Base-by-base conservation (phyloP, 2,113 vertebrate genomes). In the Thomomys bottae region DNA sequence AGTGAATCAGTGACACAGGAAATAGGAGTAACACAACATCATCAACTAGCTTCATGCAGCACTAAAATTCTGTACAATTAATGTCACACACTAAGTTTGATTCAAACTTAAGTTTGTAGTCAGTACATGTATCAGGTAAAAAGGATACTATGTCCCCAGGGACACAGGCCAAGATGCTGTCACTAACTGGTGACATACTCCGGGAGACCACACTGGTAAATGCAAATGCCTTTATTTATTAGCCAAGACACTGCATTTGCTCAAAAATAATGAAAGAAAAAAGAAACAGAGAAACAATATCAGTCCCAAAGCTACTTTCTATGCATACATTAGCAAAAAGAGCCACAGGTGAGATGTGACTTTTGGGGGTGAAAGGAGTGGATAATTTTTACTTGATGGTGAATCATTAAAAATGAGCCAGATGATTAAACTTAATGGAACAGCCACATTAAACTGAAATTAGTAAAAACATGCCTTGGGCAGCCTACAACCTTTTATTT, bases 401-500 rank as follows among this genome's bases (percentile, higher is more conserved):
- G 94, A 93, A 96, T 96, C 88, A 23, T 97, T 97, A 95, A 95
- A 96, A 94, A 76, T 84, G 82, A 96, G 92, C 90, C 95, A 97
- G 95, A 96, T 97, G 95, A 95, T 97, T 98, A 97, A 95, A 94
- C 88, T 96, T 98, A 97, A 97, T 96, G 90, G 88, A 95, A 96
- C 78, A 93, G 83, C 76, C 85, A 54, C 96, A 95, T 97, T 97
- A 97, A 97, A 97, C 57, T 93, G 96, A 96, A 97, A 97, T 93
- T 97, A 97, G 83, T 94, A 88, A 94, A 97, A 97, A 83, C 80
- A 94, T 82, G 96, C 97, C 97, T 89, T 45, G 3, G 95, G 97
- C 96, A 93, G 87, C 96, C 90, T 94, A 88, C 97, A 97, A 97
- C 95, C 93, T 97, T 97, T 96, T 96, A 97, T 97, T 97, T 97